Evolutionary conservation across 92 coral and sea anemone species (phyloP), one percentile per base, ranked within the genome.

Genomic region (Porites lobata): DNA sequence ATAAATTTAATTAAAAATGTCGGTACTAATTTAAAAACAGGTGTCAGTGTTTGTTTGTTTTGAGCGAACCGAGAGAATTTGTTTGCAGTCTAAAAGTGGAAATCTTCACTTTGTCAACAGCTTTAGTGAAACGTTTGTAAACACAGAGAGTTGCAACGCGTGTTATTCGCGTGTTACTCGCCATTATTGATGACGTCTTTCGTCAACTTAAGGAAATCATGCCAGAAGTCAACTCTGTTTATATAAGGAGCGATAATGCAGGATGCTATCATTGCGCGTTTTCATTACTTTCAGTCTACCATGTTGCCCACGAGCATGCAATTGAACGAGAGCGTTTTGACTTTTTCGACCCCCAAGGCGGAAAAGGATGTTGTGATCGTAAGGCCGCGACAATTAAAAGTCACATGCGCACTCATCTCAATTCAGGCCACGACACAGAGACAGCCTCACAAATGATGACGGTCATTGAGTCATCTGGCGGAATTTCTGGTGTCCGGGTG

Each of bases 361-460:
- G 94, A 18, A 91, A 91, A 81, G 91, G 91, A 14, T 72, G 91
- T 32, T 91, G 94, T 75, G 94, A 91, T 68, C 80, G 94, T 15
- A 91, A 91, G 62, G 94, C 91, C 20, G 77, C 71, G 50, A 79
- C 79, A 18, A 90, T 78, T 73, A 84, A 90, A 78, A 78, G 75
- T 76, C 89, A 90, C 75, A 85, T 82, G 50, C 17, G 62, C 22
- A 50, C 29, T 50, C 50, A 82, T 58, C 81, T 82, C 13, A 51
- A 89, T 80, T 69, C 89, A 18, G 92, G 89, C 69, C 72, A 88
- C 51, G 89, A 89, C 76, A 80, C 78, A 13, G 85, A 84, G 78
- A 89, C 80, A 56, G 80, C 89, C 12, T n/a, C 26, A 18, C 75
- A 89, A 19, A 83, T 89, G 89, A 77, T 81, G 69, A 50, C 8